A percentile compares a stretch with the other conserved stretches of the same genome.
Conservation (phyloP, 2,797 vertebrate species). For the Macropodus opercularis region DNA sequence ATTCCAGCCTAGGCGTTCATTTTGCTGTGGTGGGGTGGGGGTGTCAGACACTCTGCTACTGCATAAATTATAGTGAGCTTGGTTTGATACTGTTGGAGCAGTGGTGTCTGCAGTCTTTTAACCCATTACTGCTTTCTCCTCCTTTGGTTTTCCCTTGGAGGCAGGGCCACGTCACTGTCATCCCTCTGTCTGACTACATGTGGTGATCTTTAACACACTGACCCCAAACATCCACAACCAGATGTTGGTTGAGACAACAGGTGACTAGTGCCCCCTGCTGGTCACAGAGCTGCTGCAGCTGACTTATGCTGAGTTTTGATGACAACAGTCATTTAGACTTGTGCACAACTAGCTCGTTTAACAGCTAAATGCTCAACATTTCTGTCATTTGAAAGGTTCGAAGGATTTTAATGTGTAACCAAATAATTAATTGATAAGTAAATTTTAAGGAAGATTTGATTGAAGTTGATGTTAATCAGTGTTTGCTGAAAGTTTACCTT, state of each 20-base stretch:
- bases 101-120: background rate
- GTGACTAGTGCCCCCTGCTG: conserved; percentile 45
- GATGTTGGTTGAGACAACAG: background rate
- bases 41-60: background rate
- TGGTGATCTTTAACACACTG: conserved; percentile 21
- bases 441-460: too few relatives aligned
- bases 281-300: conserved; percentile 38
- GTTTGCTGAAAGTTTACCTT: background rate
- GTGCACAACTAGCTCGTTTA: background rate
- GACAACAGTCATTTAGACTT: background rate
- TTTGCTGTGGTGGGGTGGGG: background rate
- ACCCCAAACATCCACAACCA: conserved; percentile 9
- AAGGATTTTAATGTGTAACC: too few relatives aligned
- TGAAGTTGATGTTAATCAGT: too few relatives aligned
- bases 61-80: too few relatives aligned
- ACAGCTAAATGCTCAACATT: too few relatives aligned
- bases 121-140: background rate
- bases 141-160: background rate
- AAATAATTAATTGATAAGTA: too few relatives aligned
- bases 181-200: conserved; percentile 4
- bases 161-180: conserved; percentile 48
- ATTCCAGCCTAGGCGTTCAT: background rate
- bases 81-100: background rate
- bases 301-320: background rate
- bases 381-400: too few relatives aligned